Base-by-base conservation (phyloP, 2,888 invertebrate genomes). In the Acrobeloides nanus region DNA sequence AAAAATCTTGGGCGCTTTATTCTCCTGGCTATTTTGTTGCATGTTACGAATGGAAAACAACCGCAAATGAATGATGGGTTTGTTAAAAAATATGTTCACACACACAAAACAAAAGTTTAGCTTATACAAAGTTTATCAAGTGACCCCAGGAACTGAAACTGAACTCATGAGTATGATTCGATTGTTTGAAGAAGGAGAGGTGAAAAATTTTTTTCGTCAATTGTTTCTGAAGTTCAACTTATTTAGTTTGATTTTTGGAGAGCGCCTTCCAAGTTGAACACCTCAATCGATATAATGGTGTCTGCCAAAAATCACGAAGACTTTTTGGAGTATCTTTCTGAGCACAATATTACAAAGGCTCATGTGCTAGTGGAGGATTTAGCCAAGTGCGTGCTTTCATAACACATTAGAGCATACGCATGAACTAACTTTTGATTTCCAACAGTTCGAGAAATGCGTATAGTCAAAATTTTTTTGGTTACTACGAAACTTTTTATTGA, bases 271-370 rank as follows among this genome's bases (percentile, higher is more conserved):
- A 47, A 51, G 4, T 50, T 62, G 18, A 68, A 68, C 23, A 46
- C 56, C 3, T 60, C 62, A 0, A 60, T 60, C 6, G 69, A 70
- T 45, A 57, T 70, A 5, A 70, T 70, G 69, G 61, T 70, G 4
- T 42, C 59, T 17, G 59, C 62, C 23, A 46, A 53, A 7, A 50
- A 66, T 37, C 62, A 59, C 6, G 38, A 18, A 2, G 40, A 55
- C 24, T 34, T 21, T 21, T 52, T 31, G 27, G 27, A 10, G 37
- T 40, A 12, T 57, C 59, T 25, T 52, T 65, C 20, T 44, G 55
- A 18, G 39, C 46, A 24, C 39, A 54, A 38, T 40, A 38, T 24
- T 6, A 41, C 61, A 17, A 27, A 35, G 1, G 42, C 34, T 18
- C 37, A 46, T n/a, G 40, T 53, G n/a, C 24, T 57, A 8, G 52